Conservation (phyloP, 2,113 vertebrate genomes). For the Lasiurus borealis region DNA sequence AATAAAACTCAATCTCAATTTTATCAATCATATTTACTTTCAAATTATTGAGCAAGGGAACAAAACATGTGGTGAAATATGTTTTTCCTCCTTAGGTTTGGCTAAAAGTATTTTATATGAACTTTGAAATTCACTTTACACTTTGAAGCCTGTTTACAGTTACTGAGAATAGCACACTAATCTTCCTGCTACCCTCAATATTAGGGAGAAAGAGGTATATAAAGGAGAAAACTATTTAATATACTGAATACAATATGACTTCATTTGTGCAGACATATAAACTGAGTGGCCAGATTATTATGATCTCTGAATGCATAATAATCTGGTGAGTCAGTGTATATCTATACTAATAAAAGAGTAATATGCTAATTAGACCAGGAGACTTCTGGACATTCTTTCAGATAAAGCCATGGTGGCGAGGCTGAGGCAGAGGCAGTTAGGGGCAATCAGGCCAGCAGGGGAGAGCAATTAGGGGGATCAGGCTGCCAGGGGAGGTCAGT, state of each 20-base stretch:
- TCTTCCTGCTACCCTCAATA: not conserved
- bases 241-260: not conserved
- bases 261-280: not conserved
- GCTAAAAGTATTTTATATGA: not conserved
- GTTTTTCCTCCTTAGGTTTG: not conserved
- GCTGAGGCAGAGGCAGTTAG: no score
- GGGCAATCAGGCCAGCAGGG: no score
- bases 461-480: no score
- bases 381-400: no score
- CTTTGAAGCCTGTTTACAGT: not conserved
- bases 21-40: slow-evolving; percentile 42
- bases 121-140: slow-evolving; percentile 19
- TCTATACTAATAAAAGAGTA: no score
- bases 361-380: no score
- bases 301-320: no score
- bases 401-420: no score
- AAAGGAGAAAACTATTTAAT: not conserved
- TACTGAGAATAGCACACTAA: not conserved
- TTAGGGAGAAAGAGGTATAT: not conserved
- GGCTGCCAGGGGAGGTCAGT: no score
- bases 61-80: not conserved
- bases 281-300: no score
- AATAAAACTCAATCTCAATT: slow-evolving; percentile 46
- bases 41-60: not conserved
- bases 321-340: no score